Evolutionary conservation across 2,888 invertebrate genomes (phyloP).

Genomic region (Drosophila melanocephala): DNA sequence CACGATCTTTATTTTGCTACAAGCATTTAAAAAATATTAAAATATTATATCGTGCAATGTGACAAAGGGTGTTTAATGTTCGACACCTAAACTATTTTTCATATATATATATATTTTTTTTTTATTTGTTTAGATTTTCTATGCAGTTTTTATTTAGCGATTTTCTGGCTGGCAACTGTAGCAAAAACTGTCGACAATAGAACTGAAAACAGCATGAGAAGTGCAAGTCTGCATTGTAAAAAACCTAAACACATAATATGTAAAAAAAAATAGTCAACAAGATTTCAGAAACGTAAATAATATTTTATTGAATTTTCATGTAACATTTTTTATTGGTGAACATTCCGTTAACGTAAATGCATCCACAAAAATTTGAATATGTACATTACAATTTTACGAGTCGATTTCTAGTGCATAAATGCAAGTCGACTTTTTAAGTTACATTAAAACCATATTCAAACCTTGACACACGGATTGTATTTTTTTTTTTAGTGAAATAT

Average conservation of each 20-base stretch:
- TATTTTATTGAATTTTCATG: conserved; percentile 80
- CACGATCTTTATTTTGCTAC: neutral
- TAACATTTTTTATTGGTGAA: conserved; percentile 77
- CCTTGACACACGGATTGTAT: conserved; percentile 25
- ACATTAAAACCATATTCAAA: conserved; percentile 5
- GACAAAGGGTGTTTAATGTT: neutral
- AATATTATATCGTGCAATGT: neutral
- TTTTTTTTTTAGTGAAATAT: neutral
- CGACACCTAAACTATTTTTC: neutral
- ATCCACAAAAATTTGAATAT: conserved; percentile 37
- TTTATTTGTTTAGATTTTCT: conserved; percentile 68
- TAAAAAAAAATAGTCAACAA: conserved; percentile 11
- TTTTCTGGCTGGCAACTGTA: conserved; percentile 63
- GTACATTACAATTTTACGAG: conserved; percentile 24
- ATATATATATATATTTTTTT: neutral
- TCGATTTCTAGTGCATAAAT: neutral
- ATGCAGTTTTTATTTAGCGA: conserved; percentile 65
- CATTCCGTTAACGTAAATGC: conserved; percentile 60
- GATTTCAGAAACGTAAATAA: conserved; percentile 68
- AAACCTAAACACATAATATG: conserved; percentile 44
- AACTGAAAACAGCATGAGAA: conserved; percentile 15
- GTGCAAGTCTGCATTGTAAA: conserved; percentile 45
- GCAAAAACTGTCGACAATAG: conserved; percentile 55
- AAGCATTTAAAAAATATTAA: neutral
- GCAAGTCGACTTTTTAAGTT: conserved; percentile 9